Percentiles rank a stretch among this genome's conserved stretches.
These are phyloP conservation scores for Percina caprodes DNA, from an alignment of 2,113 vertebrate species.

Conservation along the genomic window DNA sequence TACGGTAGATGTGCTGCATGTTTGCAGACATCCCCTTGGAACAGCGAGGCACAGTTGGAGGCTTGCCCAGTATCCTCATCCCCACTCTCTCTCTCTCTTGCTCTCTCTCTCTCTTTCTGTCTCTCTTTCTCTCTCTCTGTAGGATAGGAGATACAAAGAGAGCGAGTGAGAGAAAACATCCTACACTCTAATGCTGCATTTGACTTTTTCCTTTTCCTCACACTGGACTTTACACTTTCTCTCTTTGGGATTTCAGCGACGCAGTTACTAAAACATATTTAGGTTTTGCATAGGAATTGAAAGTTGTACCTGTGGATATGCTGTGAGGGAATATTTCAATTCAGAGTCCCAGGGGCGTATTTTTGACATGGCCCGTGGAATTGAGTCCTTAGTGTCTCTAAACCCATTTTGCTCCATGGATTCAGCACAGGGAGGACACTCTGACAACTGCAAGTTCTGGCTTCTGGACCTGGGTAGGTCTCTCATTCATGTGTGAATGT, in stretches of 20 bases:
- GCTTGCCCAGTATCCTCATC: slow-evolving; percentile 81
- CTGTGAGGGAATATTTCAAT: slow-evolving; percentile 39
- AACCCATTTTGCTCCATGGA: slow-evolving; percentile 86
- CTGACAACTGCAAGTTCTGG: slow-evolving; percentile 94
- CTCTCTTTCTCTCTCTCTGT: too few species aligned
- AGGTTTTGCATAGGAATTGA: not conserved
- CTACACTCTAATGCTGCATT: slow-evolving; percentile 67
- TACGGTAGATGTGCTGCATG: slow-evolving; percentile 88
- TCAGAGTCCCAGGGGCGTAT: slow-evolving; percentile 16
- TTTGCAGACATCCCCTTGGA: slow-evolving; percentile 86
- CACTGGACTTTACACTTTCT: slow-evolving; percentile 42
- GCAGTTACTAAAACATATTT: not conserved
- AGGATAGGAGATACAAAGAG: slow-evolving; percentile 47
- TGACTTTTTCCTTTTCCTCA: slow-evolving; percentile 56
- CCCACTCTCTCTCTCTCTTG: too few species aligned
- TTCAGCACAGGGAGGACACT: slow-evolving; percentile 82
- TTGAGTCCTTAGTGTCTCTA: slow-evolving; percentile 85
- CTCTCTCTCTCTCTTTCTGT: too few species aligned
- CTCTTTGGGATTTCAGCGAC: slow-evolving; percentile 29
- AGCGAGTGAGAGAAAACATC: slow-evolving; percentile 64
- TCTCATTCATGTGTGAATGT: slow-evolving; percentile 17
- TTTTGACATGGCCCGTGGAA: slow-evolving; percentile 88
- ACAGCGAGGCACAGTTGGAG: slow-evolving; percentile 80
- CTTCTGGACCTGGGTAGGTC: slow-evolving; percentile 96
- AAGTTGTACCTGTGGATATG: slow-evolving; percentile 35